These are phyloP conservation scores for Cacatua alba DNA, from an alignment of 2,113 vertebrate species.

Conservation along the genomic window DNA sequence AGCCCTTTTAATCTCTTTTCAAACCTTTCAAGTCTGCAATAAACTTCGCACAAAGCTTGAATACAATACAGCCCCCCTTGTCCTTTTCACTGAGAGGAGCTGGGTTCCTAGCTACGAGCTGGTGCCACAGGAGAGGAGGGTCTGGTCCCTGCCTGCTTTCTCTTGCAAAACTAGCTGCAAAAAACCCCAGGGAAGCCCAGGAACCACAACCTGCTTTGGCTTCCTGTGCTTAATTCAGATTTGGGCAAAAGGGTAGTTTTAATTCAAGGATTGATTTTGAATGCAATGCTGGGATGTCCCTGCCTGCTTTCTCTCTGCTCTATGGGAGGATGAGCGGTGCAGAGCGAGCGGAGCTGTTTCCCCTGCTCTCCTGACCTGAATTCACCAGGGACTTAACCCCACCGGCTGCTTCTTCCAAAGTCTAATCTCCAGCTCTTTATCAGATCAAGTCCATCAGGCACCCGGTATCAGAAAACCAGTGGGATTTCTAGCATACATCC, in stretches of 20 bases:
- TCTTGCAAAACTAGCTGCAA: neutral
- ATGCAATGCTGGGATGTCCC: neutral
- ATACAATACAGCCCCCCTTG: neutral
- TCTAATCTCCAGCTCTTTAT: neutral
- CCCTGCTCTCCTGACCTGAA: neutral
- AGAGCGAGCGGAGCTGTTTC: neutral
- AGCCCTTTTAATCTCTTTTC: neutral
- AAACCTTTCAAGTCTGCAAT: neutral
- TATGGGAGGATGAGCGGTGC: rapidly evolving
- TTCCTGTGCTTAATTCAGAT: neutral
- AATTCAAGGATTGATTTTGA: neutral
- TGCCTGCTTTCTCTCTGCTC: neutral
- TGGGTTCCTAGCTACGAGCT: neutral
- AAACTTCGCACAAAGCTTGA: neutral
- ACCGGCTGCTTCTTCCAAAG: neutral
- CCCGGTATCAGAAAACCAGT: neutral
- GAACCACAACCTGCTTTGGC: neutral
- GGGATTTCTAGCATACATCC: neutral
- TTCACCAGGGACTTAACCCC: neutral
- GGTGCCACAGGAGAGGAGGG: rapidly evolving
- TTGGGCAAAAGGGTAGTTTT: neutral
- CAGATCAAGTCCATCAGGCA: neutral
- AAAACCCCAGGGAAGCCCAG: too few species aligned
- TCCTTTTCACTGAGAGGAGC: neutral
- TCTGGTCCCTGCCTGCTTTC: neutral